Evolutionary conservation across 2,888 invertebrate genomes (phyloP).

Genomic region (Eilema caniola): DNA sequence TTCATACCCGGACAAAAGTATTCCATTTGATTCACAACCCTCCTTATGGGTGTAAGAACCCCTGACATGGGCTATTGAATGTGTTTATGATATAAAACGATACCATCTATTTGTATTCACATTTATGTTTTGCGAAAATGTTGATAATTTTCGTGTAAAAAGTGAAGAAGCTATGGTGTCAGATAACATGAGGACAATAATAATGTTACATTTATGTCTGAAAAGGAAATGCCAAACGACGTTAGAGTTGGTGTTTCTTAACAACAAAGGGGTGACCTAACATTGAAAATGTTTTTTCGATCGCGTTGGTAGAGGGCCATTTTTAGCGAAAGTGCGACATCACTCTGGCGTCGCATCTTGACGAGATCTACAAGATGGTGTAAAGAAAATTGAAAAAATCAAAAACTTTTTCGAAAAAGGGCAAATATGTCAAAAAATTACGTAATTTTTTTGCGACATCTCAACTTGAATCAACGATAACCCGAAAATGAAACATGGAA

Average conservation of each 20-base stretch:
- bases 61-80: constrained; percentile 32
- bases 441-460: too few species aligned
- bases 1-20: constrained; percentile 32
- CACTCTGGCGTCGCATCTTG: too few species aligned
- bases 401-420: too few species aligned
- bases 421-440: too few species aligned
- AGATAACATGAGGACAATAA: neutral
- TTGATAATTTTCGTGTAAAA: constrained; percentile 26
- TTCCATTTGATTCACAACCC: constrained; percentile 37
- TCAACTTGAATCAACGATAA: too few species aligned
- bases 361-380: too few species aligned
- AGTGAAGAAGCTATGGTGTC: constrained; percentile 1
- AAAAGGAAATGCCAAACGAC: neutral
- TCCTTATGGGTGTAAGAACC: constrained; percentile 19
- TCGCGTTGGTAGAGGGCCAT: too few species aligned
- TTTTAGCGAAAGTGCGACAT: too few species aligned
- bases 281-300: too few species aligned
- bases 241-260: neutral
- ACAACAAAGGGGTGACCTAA: neutral
- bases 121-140: constrained; percentile 3
- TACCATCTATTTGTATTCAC: constrained; percentile 33
- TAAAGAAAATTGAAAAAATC: too few species aligned
- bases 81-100: constrained; percentile 35
- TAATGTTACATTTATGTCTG: neutral
- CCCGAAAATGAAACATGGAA: too few species aligned